phyloP scores from a whole-genome alignment of 64 coral and sea anemone species.

The Pocillopora verrucosa region DNA sequence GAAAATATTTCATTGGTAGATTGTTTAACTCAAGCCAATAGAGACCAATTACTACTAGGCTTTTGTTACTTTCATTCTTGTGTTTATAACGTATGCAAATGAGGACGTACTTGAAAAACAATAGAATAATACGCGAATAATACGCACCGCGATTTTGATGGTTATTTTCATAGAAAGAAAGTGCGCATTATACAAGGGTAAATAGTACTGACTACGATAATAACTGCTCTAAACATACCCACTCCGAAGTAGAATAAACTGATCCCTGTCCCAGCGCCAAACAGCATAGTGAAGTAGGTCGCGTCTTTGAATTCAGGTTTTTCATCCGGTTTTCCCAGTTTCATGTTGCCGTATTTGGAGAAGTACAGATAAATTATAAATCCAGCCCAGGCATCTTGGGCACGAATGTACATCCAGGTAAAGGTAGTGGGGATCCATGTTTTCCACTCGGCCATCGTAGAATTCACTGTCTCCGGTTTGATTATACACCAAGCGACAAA shows the following conservation, averaged over 20 bases:
- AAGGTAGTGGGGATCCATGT: constrained; percentile 48
- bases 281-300: constrained; percentile 79
- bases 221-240: neutral
- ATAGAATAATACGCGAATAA: no score
- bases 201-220: no score
- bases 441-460: constrained; percentile 37
- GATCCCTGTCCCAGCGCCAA: constrained; percentile 68
- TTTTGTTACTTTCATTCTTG: no score
- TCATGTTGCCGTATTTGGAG: constrained; percentile 64
- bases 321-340: constrained; percentile 69
- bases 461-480: neutral
- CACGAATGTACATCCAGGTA: constrained; percentile 80
- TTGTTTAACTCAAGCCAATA: no score
- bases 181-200: no score
- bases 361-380: constrained; percentile 51
- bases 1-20: no score
- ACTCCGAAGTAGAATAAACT: constrained; percentile 64
- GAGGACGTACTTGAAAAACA: no score
- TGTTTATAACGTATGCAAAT: no score
- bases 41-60: no score
- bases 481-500: constrained; percentile 26
- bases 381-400: constrained; percentile 73
- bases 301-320: constrained; percentile 70
- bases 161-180: no score
- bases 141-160: no score